Conservation (phyloP, 2,113 vertebrate genomes). For the Gallinago paraguaiae region DNA sequence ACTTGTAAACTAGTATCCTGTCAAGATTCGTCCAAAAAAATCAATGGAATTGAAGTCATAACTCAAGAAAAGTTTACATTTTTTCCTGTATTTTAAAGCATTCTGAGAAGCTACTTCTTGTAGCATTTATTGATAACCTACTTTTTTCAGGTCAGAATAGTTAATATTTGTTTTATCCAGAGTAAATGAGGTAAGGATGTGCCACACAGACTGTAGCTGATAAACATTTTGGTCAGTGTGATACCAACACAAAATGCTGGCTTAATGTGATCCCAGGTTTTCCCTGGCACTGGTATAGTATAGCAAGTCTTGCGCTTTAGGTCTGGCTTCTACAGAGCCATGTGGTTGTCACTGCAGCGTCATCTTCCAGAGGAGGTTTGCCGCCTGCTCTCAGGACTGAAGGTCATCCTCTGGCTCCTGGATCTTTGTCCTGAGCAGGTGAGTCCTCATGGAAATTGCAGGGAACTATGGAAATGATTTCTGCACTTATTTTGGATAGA, state of each 20-base stretch:
- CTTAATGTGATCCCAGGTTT: background rate
- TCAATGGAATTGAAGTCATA: background rate
- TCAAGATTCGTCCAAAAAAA: background rate
- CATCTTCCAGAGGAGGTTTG: background rate
- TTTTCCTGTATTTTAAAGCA: background rate
- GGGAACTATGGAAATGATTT: background rate
- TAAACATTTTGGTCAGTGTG: background rate
- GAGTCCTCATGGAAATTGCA: background rate
- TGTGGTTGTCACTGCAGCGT: background rate
- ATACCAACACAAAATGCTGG: background rate
- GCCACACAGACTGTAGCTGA: background rate
- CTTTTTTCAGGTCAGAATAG: background rate
- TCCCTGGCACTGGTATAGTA: background rate
- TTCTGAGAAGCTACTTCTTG: background rate
- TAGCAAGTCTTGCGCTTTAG: background rate
- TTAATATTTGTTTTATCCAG: background rate
- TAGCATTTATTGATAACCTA: background rate
- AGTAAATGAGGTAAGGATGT: background rate
- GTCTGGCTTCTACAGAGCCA: background rate
- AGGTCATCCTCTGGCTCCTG: too few species aligned
- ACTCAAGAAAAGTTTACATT: background rate
- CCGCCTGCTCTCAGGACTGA: background rate
- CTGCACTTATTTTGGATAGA: background rate
- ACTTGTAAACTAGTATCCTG: background rate
- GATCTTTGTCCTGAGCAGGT: background rate